phyloP scores from a whole-genome alignment of 2,113 vertebrate genomes.

The Lepus timidus region DNA sequence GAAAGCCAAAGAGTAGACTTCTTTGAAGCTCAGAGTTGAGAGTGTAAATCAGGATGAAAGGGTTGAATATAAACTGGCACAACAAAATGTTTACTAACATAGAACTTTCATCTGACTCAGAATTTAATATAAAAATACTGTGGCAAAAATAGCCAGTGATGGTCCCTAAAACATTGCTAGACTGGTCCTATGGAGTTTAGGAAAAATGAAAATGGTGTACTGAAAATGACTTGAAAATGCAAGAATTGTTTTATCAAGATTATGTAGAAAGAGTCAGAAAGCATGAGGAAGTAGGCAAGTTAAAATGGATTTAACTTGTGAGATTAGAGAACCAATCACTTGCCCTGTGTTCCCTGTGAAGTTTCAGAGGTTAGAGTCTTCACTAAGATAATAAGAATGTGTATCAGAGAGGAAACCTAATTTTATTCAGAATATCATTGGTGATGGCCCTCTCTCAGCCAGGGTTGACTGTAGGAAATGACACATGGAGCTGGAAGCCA shows the following conservation, averaged over 20 bases:
- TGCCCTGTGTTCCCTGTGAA: background rate
- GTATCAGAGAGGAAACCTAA: accelerated
- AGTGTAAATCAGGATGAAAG: background rate
- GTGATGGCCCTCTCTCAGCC: background rate
- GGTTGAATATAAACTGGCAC: background rate
- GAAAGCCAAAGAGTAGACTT: background rate
- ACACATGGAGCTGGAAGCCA: accelerated
- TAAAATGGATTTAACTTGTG: background rate
- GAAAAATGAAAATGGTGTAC: background rate
- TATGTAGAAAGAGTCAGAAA: background rate
- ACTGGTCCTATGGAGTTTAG: background rate
- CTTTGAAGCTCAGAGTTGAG: background rate
- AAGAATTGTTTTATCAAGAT: background rate
- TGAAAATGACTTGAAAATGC: background rate
- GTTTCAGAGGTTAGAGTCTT: background rate
- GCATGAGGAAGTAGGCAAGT: background rate
- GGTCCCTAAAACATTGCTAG: background rate
- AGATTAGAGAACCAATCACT: background rate
- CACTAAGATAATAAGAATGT: background rate
- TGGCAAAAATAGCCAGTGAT: background rate
- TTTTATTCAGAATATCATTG: background rate
- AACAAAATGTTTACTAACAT: background rate
- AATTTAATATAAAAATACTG: background rate
- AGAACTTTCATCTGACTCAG: background rate
- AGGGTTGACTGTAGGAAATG: background rate